Conservation (phyloP, 92 coral and sea anemone species). For the Siderastrea siderea region DNA sequence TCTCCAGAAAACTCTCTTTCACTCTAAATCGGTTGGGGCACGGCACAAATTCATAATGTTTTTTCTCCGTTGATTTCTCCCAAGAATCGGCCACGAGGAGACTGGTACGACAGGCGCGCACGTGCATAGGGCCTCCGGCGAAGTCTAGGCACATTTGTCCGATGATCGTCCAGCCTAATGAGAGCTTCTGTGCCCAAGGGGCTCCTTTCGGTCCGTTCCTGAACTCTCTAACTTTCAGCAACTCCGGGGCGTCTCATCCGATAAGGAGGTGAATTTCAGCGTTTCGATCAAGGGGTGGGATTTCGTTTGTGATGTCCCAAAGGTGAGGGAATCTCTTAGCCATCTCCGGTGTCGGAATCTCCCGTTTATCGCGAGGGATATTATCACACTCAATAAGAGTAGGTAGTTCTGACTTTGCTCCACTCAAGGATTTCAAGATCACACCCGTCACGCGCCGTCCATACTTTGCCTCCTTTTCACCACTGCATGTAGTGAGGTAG, state of each 20-base stretch:
- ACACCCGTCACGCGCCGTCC: slow-evolving; percentile 68
- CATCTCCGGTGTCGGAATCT: slow-evolving; percentile 70
- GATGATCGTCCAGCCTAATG: slow-evolving; percentile 70
- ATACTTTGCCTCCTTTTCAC: slow-evolving; percentile 61
- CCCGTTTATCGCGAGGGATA: slow-evolving; percentile 58
- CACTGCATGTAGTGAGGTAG: slow-evolving; percentile 66
- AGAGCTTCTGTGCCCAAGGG: slow-evolving; percentile 50
- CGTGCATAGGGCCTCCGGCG: slow-evolving; percentile 56
- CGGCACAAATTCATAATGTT: slow-evolving; percentile 11
- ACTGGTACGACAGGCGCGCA: slow-evolving; percentile 50
- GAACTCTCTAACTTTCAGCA: slow-evolving; percentile 70
- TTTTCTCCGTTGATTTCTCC: background rate
- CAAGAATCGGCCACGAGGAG: slow-evolving; percentile 13
- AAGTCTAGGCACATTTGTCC: slow-evolving; percentile 74
- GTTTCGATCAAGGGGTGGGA: slow-evolving; percentile 58
- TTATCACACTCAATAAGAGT: slow-evolving; percentile 64
- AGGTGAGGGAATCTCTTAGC: slow-evolving; percentile 76
- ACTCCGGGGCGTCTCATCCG: slow-evolving; percentile 73
- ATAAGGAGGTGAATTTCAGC: slow-evolving; percentile 64
- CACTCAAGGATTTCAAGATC: slow-evolving; percentile 18
- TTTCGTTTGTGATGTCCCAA: slow-evolving; percentile 55
- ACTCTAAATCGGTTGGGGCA: slow-evolving; percentile 68
- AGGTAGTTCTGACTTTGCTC: slow-evolving; percentile 43
- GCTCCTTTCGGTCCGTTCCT: slow-evolving; percentile 57
- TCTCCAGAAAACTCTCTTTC: slow-evolving; percentile 26